phyloP scores from a whole-genome alignment of 2,888 invertebrate species.

The Drosophila colorata region DNA sequence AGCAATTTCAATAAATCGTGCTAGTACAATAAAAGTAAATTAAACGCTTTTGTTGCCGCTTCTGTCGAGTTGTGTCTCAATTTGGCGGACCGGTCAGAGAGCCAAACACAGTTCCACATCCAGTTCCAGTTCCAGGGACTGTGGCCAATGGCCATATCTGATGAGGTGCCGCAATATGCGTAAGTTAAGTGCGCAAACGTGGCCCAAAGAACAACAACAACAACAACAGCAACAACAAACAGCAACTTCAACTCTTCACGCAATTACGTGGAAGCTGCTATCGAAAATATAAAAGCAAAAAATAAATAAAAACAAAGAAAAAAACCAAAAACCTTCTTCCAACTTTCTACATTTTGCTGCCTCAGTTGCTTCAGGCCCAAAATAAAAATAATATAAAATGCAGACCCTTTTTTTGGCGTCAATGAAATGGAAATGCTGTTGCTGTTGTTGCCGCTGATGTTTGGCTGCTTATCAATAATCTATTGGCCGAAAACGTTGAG shows the following conservation, averaged over 20 bases:
- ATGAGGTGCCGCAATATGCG: slow-evolving; percentile 71
- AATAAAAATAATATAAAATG: neutral
- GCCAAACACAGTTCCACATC: slow-evolving; percentile 20
- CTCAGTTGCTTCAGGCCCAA: slow-evolving; percentile 34
- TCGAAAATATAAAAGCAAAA: slow-evolving; percentile 18
- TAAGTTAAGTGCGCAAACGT: slow-evolving; percentile 67
- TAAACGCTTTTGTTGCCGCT: slow-evolving; percentile 55
- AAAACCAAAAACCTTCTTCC: slow-evolving; percentile 14
- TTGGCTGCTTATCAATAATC: slow-evolving; percentile 72
- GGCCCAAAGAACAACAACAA: slow-evolving; percentile 47
- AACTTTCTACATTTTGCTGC: slow-evolving; percentile 55
- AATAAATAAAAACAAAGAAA: slow-evolving; percentile 10
- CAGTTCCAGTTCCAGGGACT: slow-evolving; percentile 2
- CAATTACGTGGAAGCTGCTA: slow-evolving; percentile 67
- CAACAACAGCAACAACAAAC: slow-evolving; percentile 6
- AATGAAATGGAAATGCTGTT: slow-evolving; percentile 75
- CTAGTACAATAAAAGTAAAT: slow-evolving; percentile 72
- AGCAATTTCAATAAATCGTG: slow-evolving; percentile 74
- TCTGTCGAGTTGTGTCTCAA: slow-evolving; percentile 69
- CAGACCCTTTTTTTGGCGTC: slow-evolving; percentile 48
- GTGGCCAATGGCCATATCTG: slow-evolving; percentile 42
- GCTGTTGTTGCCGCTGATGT: slow-evolving; percentile 30
- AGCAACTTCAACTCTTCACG: slow-evolving; percentile 32
- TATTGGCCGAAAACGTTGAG: slow-evolving; percentile 74
- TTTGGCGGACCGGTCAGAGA: slow-evolving; percentile 44